phyloP scores from a whole-genome alignment of 2,797 vertebrate species.

The Lacerta agilis region DNA sequence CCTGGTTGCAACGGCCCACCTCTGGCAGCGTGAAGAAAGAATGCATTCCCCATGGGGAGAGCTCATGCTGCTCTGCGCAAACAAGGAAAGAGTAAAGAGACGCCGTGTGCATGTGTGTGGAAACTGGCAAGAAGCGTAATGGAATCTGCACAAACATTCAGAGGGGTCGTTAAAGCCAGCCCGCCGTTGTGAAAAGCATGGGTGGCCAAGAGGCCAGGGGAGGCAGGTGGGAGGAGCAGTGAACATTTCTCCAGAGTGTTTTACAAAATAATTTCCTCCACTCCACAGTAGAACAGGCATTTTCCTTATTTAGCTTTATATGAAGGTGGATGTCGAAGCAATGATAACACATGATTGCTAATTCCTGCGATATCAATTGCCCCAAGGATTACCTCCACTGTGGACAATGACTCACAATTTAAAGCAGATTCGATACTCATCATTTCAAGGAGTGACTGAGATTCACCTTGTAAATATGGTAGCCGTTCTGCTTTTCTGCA shows the following conservation, averaged over 20 bases:
- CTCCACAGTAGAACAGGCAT: neutral
- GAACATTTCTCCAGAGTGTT: neutral
- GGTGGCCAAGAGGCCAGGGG: neutral
- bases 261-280: neutral
- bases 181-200: neutral
- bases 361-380: neutral
- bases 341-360: neutral
- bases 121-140: neutral
- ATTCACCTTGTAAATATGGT: neutral
- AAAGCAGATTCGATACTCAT: neutral
- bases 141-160: neutral
- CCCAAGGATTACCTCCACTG: neutral
- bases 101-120: neutral
- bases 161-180: neutral
- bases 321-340: neutral
- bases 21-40: constrained; percentile 9
- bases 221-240: neutral
- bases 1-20: neutral
- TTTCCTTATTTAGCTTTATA: constrained; percentile 3
- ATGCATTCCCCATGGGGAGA: constrained; percentile 7
- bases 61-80: neutral
- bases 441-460: neutral
- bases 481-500: neutral
- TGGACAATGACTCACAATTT: neutral
- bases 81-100: neutral